phyloP scores from a whole-genome alignment of 2,888 invertebrate genomes.

The Uropetala carovei region DNA sequence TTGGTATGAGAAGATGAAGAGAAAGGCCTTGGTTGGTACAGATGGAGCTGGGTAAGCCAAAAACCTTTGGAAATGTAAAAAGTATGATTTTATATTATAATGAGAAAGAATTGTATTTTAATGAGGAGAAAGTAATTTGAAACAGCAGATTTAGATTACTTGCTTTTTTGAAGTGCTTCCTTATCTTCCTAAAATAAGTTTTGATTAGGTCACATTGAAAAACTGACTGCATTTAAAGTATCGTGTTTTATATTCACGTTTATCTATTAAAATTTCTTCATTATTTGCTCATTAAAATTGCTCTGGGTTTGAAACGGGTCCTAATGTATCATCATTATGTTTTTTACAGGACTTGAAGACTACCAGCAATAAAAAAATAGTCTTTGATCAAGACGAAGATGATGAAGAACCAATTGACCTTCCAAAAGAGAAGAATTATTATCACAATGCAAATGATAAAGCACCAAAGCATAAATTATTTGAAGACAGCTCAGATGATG shows the following conservation, averaged over 20 bases:
- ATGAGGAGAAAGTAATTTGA: too few relatives aligned
- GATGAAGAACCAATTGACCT: constrained; percentile 43
- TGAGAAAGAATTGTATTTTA: too few relatives aligned
- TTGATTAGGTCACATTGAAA: not conserved
- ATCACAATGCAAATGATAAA: constrained; percentile 65
- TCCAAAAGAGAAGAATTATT: constrained; percentile 19
- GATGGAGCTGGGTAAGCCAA: too few relatives aligned
- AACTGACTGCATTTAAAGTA: not conserved
- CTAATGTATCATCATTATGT: not conserved
- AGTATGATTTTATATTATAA: too few relatives aligned
- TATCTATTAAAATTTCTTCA: not conserved
- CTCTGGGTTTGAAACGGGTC: not conserved
- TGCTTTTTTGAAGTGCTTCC: too few relatives aligned
- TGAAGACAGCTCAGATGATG: constrained; percentile 73
- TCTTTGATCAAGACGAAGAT: constrained; percentile 79
- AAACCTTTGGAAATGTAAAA: too few relatives aligned
- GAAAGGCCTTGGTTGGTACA: too few relatives aligned
- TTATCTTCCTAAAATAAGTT: too few relatives aligned
- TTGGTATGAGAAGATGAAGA: too few relatives aligned
- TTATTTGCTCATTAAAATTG: too few relatives aligned
- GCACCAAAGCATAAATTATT: constrained; percentile 74
- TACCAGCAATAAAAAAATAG: constrained; percentile 78
- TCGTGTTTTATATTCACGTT: not conserved
- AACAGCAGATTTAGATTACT: too few relatives aligned
- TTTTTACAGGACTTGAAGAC: constrained; percentile 76